A percentile compares a stretch with the other conserved stretches of the same genome.
phyloP scores from a whole-genome alignment of 2,113 vertebrate genomes.

The Panthera uncia region DNA sequence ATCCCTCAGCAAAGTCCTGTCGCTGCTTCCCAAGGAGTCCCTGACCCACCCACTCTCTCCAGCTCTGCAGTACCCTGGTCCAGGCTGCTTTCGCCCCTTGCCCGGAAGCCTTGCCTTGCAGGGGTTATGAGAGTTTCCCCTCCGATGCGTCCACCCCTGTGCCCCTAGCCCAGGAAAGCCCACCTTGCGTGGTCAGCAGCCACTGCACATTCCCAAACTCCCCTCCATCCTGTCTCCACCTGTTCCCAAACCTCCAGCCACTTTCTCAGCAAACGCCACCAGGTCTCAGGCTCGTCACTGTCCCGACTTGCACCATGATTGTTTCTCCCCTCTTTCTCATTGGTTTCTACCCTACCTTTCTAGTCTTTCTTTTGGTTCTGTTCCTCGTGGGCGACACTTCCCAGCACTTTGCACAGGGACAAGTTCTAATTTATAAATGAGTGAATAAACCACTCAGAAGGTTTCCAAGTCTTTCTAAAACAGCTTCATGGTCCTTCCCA shows the following conservation, averaged over 20 bases:
- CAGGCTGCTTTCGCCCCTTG: neutral
- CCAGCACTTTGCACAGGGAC: neutral
- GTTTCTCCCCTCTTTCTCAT: neutral
- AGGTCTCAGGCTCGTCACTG: neutral
- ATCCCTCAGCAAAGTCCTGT: neutral
- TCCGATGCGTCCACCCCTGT: accelerated
- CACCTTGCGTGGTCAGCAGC: neutral
- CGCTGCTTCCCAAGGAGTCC: neutral
- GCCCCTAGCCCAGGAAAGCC: neutral
- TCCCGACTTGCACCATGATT: accelerated
- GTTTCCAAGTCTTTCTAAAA: neutral
- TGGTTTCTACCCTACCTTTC: neutral
- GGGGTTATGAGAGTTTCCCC: neutral
- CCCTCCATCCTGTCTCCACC: neutral
- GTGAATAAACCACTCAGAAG: neutral
- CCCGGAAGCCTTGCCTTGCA: neutral
- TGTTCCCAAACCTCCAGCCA: neutral
- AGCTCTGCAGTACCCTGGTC: neutral
- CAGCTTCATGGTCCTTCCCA: neutral
- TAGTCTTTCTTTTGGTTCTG: neutral
- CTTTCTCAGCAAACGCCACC: neutral
- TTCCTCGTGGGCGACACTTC: neutral
- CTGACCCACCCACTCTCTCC: neutral
- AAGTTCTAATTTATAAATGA: neutral
- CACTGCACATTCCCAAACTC: neutral